Evolutionary conservation across 2,888 invertebrate genomes (phyloP), one percentile per base, ranked within the genome.

Genomic region (Agriopis marginaria): DNA sequence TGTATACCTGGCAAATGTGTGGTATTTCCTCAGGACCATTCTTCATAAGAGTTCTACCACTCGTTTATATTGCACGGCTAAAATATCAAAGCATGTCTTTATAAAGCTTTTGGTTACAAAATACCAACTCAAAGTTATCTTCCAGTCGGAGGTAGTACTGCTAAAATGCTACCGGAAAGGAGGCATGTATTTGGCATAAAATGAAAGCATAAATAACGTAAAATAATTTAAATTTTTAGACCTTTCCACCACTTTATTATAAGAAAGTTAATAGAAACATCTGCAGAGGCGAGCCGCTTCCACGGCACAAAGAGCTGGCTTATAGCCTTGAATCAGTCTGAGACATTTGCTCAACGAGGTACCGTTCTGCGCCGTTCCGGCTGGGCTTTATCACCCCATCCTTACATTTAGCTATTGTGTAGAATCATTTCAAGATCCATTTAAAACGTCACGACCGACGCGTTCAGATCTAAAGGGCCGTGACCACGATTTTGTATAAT

Each of bases 361-460:
- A 8, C 50, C 50, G 56, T 32, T 42, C 39, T 17, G 8, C 17
- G 54, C 58, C 60, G 11, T 65, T 55, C 47, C 56, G 40, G 17
- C 70, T 56, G 56, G 62, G 65, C 62, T 70, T 65, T 70, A 58
- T 66, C 65, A 66, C 40, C 47, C 53, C 32, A 40, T 64, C 59
- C 64, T 64, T 68, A 68, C 53, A 63, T 47, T 59, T 10, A 59
- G 45, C 63, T 55, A 60, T 68, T 68, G 68, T 66, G 63, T 49
- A 14, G 14, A n/a, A 58, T 47, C 45, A 49, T 58, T 66, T 66
- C 49, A 32, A 40, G 49, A 66, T 47, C 60, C 53, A 53, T 53
- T 62, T 23, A 44, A 53, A 45, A 51, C 44, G 62, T 51, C 50
- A 44, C 56, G 62, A 53, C 78, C 56, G 62, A 53, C 78, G 74